A percentile compares a stretch with the other conserved stretches of the same genome.
These are phyloP conservation scores for Triops cancriformis DNA, from an alignment of 1,140 invertebrate genomes.

Conservation along the genomic window DNA sequence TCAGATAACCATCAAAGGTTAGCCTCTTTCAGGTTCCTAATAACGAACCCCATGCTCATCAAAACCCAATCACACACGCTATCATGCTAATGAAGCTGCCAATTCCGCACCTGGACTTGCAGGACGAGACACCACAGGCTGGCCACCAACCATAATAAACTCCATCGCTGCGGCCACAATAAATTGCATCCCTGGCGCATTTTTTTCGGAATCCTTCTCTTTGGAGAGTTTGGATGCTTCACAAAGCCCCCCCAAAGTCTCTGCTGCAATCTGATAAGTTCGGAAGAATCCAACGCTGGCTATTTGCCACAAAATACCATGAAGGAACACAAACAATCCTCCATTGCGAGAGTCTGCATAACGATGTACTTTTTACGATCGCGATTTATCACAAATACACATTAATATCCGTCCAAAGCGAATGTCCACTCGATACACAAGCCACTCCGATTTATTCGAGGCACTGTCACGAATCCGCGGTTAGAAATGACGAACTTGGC, in stretches of 20 bases:
- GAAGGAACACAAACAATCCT: not conserved
- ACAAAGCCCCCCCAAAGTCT: not conserved
- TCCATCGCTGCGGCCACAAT: not conserved
- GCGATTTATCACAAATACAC: too few species aligned
- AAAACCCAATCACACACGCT: not conserved
- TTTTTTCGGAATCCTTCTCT: not conserved
- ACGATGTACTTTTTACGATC: too few species aligned
- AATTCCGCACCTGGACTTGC: constrained; percentile 12
- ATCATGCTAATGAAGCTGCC: not conserved
- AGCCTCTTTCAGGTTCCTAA: not conserved
- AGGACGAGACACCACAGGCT: constrained; percentile 2
- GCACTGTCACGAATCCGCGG: too few species aligned
- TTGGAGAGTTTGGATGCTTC: not conserved
- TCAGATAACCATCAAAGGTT: not conserved
- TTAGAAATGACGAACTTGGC: too few species aligned
- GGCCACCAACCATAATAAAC: constrained; percentile 1
- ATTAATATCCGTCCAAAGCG: too few species aligned
- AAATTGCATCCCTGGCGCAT: not conserved
- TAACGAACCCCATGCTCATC: not conserved
- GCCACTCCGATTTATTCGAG: too few species aligned
- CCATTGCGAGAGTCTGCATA: not conserved
- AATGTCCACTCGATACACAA: too few species aligned
- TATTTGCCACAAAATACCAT: not conserved
- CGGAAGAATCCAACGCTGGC: not conserved
- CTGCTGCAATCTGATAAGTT: not conserved